Evolutionary conservation across 2,888 invertebrate species (phyloP), one percentile per base, ranked within the genome.

Genomic region (Noctua janthina): DNA sequence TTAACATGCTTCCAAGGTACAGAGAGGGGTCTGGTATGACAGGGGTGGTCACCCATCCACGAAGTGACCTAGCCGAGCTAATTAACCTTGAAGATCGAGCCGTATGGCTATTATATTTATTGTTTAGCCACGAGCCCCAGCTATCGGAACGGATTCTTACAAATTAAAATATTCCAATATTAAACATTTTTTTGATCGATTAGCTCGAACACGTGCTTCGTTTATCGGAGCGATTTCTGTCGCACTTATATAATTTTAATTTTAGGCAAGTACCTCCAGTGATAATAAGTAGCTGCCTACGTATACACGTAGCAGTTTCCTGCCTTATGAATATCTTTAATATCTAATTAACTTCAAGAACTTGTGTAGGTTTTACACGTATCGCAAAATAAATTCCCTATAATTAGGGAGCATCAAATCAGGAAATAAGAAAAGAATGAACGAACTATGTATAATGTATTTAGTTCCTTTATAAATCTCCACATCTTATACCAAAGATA

Each of bases 231-330:
- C 7, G 0, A 29, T 59, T 68, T 43, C 29, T n/a, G 29, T 17
- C 1, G 17, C 35, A 51, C 29, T 29, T 56, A 1, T 10, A 20
- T 78, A 35, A 67, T 67, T 78, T 49, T n/a, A 79, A 79, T 68
- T 15, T 17, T 56, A 20, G 8, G 11, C n/a, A 39, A 39, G 29
- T 17, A 35, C 49, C 51, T 81, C n/a, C 11, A 15, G 11, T 2
- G 20, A 54, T 11, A 39, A 8, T 13, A 23, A 46, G 13, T 68
- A 39, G 8, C 23, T 23, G 1, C 2, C 29, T 39, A 78, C 56
- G 46, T 35, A 1, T 56, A 39, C n/a, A 68, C 82, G 74, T 66
- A 54, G 15, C 39, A 10, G 1, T n/a, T 43, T 20, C 6, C 54
- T 35, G 17, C 13, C n/a, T n/a, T 20, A 51, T 49, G 2, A 35